These are phyloP conservation scores for Schlechtendalia chinensis DNA, from an alignment of 1,140 invertebrate genomes.

Conservation along the genomic window DNA sequence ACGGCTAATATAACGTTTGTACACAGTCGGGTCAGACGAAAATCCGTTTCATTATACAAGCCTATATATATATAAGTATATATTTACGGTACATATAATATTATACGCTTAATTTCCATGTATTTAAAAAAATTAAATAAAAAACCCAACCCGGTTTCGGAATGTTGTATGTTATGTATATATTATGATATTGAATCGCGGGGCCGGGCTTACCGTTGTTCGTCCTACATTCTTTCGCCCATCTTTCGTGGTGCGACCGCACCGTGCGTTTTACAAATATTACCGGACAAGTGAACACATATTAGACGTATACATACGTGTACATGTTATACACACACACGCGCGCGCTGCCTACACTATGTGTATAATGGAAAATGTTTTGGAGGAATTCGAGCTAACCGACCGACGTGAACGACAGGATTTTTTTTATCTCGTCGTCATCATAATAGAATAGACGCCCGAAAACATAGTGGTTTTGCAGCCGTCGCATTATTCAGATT, in stretches of 20 bases:
- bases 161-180: conserved; percentile 14
- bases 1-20: too few relatives aligned
- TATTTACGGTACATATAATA: too few relatives aligned
- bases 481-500: too few relatives aligned
- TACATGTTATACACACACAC: too few relatives aligned
- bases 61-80: background rate
- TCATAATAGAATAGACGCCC: too few relatives aligned
- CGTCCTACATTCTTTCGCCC: conserved; percentile 50
- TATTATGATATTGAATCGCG: conserved; percentile 43
- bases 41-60: conserved; percentile 20
- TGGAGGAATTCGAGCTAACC: too few relatives aligned
- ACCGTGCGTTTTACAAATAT: background rate
- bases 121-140: conserved; percentile 9
- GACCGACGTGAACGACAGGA: too few relatives aligned
- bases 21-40: background rate
- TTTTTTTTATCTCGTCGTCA: too few relatives aligned
- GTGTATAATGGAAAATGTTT: too few relatives aligned
- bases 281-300: conserved; percentile 23
- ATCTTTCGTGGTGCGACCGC: conserved; percentile 35
- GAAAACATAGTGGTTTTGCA: too few relatives aligned
- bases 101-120: conserved; percentile 29
- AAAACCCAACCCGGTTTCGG: conserved; percentile 45
- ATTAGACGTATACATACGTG: background rate
- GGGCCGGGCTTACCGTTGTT: conserved; percentile 31
- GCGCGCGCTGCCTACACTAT: too few relatives aligned